Evolutionary conservation across 2,113 vertebrate genomes (phyloP).

Genomic region (Pao palembangensis): DNA sequence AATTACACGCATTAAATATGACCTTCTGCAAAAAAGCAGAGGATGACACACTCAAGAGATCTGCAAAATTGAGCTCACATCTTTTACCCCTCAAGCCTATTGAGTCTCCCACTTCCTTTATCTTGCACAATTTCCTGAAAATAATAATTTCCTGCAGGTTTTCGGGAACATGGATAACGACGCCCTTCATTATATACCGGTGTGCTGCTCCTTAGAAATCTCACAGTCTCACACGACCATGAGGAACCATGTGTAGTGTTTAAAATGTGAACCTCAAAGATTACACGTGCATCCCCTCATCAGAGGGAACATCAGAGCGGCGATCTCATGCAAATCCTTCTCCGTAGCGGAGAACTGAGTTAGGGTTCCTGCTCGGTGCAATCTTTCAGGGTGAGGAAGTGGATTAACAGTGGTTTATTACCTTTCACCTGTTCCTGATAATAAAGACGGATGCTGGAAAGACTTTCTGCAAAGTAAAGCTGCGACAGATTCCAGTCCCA

Average conservation of each 20-base stretch:
- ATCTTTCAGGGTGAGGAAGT: too few species aligned
- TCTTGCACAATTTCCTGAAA: background rate
- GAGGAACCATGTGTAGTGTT: slow-evolving; percentile 4
- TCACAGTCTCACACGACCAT: background rate
- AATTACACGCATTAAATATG: slow-evolving; percentile 64
- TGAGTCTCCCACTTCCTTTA: slow-evolving; percentile 3
- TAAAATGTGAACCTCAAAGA: slow-evolving; percentile 9
- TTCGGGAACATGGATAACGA: background rate
- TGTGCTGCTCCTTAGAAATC: background rate
- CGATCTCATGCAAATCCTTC: slow-evolving; percentile 17
- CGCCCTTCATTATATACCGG: background rate
- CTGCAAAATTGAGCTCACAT: slow-evolving; percentile 2
- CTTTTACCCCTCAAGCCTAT: background rate
- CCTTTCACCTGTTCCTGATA: too few species aligned
- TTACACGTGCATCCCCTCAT: background rate
- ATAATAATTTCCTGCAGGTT: slow-evolving; percentile 2
- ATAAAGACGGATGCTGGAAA: too few species aligned
- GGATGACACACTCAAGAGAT: slow-evolving; percentile 7
- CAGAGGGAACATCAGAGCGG: background rate
- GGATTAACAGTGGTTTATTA: too few species aligned
- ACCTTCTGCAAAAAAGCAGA: slow-evolving; percentile 49
- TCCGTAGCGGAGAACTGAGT: slow-evolving; percentile 2
- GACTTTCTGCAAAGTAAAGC: too few species aligned
- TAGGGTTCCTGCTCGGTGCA: background rate
- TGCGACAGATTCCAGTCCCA: too few species aligned